These are phyloP conservation scores for Clusia tigrina DNA, from an alignment of 2,888 invertebrate genomes.

Conservation along the genomic window DNA sequence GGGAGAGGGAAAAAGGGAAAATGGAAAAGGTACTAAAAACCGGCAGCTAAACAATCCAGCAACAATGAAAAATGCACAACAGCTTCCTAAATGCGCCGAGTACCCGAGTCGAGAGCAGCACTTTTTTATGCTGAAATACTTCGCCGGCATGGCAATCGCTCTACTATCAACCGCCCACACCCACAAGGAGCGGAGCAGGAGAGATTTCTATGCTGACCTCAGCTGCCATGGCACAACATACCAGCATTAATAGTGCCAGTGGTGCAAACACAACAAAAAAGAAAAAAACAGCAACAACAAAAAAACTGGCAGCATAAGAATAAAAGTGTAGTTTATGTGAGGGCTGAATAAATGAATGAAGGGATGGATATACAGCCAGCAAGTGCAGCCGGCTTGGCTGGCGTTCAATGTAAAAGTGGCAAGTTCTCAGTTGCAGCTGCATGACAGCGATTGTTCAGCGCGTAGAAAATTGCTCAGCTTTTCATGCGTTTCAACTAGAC, in stretches of 20 bases:
- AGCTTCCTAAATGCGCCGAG: conserved; percentile 20
- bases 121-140: background rate
- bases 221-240: background rate
- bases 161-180: conserved; percentile 18
- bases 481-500: no score
- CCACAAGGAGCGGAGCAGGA: background rate
- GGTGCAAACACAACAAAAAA: conserved; percentile 3
- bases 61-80: conserved; percentile 22
- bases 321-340: no score
- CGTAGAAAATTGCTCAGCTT: no score
- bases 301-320: no score
- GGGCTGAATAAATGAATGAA: no score
- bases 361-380: no score
- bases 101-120: no score
- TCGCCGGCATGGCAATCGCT: background rate
- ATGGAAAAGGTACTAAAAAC: background rate
- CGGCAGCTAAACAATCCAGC: conserved; percentile 16
- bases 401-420: no score
- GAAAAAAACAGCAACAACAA: no score
- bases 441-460: no score
- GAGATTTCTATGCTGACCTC: conserved; percentile 20
- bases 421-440: no score
- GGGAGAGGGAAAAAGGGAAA: background rate
- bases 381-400: no score
- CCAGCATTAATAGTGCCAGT: conserved; percentile 4